phyloP scores from a whole-genome alignment of 2,888 invertebrate genomes.

The Aphidius colemani region DNA sequence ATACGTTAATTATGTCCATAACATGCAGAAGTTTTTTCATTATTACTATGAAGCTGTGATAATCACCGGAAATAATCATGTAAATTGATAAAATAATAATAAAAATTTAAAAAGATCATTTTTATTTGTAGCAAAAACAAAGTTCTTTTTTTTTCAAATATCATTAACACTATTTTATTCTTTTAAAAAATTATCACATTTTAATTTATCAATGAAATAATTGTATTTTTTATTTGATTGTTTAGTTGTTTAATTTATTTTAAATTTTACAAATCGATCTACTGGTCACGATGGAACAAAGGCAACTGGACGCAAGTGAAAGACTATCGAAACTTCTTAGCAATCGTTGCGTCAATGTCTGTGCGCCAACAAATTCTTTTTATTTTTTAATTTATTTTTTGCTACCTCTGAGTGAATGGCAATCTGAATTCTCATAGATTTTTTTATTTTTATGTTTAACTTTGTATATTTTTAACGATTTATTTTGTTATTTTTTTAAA shows the following conservation, averaged over 20 bases:
- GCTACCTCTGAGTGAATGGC: conserved; percentile 20
- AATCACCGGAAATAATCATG: conserved; percentile 26
- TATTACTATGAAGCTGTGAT: conserved; percentile 22
- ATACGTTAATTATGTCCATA: conserved; percentile 4
- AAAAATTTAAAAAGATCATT: neutral
- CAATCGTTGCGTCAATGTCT: no score
- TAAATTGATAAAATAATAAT: conserved; percentile 5
- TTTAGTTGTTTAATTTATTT: no score
- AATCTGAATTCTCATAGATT: no score
- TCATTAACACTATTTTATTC: no score
- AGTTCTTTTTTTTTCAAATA: no score
- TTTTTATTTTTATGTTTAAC: no score
- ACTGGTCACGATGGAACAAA: conserved; percentile 2
- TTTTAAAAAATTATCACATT: no score
- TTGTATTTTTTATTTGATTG: no score
- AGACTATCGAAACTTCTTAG: neutral
- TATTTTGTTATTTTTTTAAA: neutral
- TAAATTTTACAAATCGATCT: neutral
- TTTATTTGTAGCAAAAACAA: no score
- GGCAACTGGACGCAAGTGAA: conserved; percentile 9
- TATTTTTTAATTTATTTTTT: conserved; percentile 7
- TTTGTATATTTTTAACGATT: conserved; percentile 6
- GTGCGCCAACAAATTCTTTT: no score
- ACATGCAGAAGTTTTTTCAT: conserved; percentile 26
- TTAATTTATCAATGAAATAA: no score